Percentiles rank a stretch among this genome's conserved stretches.
These are phyloP conservation scores for Venusia cambrica DNA, from an alignment of 2,888 invertebrate genomes.

Conservation along the genomic window DNA sequence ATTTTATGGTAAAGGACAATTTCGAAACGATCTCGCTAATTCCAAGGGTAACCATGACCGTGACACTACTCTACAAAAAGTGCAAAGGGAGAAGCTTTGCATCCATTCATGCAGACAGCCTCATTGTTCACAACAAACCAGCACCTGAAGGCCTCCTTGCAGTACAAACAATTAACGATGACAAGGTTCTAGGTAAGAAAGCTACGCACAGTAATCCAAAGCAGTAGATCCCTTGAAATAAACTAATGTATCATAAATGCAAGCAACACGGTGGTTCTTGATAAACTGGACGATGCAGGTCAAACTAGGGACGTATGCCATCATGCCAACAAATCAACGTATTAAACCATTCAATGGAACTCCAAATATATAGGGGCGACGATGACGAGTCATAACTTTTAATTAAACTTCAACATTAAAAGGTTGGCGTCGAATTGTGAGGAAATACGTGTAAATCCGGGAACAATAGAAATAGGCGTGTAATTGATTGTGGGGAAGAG, in stretches of 20 bases:
- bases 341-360: conserved; percentile 49
- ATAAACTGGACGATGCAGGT: conserved; percentile 47
- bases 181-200: conserved; percentile 45
- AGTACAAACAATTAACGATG: conserved; percentile 11
- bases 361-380: conserved; percentile 50
- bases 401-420: conserved; percentile 71
- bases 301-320: conserved; percentile 58
- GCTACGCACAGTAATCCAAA: conserved; percentile 24
- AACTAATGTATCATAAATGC: conserved; percentile 21
- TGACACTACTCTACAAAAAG: conserved; percentile 52
- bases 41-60: conserved; percentile 53
- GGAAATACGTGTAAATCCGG: conserved; percentile 29
- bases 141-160: conserved; percentile 21
- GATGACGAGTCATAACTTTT: conserved; percentile 74
- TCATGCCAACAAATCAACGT: conserved; percentile 67
- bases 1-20: conserved; percentile 46
- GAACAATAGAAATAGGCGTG: conserved; percentile 56
- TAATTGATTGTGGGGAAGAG: conserved; percentile 62
- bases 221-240: conserved; percentile 32
- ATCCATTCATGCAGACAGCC: conserved; percentile 63
- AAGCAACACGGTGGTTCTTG: conserved; percentile 37
- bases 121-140: conserved; percentile 50
- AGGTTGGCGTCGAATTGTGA: conserved; percentile 52
- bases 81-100: conserved; percentile 49
- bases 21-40: conserved; percentile 62